Evolutionary conservation across 2,888 invertebrate species (phyloP).

Genomic region (Deladenus siricidicola): DNA sequence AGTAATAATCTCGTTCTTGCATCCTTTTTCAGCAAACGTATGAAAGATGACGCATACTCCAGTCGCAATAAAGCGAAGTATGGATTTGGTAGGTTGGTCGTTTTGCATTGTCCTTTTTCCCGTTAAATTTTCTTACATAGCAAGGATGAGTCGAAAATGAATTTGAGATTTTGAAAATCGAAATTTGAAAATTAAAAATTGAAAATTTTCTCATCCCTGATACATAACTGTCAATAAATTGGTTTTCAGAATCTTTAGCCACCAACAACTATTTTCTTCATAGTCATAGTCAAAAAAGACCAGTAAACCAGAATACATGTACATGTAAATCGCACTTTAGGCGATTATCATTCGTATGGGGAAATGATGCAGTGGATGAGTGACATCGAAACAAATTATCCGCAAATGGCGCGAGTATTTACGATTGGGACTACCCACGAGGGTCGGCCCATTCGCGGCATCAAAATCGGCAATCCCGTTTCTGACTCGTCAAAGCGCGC

Average conservation of each 20-base stretch:
- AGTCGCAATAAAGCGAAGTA: constrained; percentile 30
- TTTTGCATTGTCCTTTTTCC: too few species aligned
- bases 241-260: background rate
- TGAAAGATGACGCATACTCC: constrained; percentile 25
- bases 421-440: constrained; percentile 47
- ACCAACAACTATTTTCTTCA: too few species aligned
- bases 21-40: constrained; percentile 31
- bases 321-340: constrained; percentile 32
- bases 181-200: too few species aligned
- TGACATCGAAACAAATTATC: constrained; percentile 46
- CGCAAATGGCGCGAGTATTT: constrained; percentile 40
- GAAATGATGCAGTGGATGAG: constrained; percentile 45
- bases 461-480: constrained; percentile 47
- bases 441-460: constrained; percentile 43
- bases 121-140: constrained; percentile 13
- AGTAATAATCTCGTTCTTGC: constrained; percentile 23
- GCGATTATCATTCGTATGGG: constrained; percentile 49
- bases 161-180: too few species aligned
- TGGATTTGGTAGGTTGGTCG: constrained; percentile 22
- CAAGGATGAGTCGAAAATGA: too few species aligned
- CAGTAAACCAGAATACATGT: too few species aligned
- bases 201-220: too few species aligned
- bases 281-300: too few species aligned
- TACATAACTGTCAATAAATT: too few species aligned
- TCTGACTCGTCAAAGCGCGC: constrained; percentile 34